Conservation (phyloP, 2,797 vertebrate genomes). For the Notamacropus eugenii region DNA sequence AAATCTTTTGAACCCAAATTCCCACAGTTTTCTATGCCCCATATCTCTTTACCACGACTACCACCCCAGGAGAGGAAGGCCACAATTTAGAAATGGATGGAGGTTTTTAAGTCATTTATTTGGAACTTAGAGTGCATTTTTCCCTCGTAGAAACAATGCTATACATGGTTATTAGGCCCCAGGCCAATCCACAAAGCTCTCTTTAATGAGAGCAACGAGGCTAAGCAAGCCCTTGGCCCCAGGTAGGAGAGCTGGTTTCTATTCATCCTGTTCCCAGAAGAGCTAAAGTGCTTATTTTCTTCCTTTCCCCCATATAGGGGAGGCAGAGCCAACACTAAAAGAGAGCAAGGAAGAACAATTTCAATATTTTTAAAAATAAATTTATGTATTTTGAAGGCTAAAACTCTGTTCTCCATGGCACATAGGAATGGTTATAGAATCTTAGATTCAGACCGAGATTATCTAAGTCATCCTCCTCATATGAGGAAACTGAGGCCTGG, state of each 20-base stretch:
- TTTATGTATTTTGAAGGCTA: neutral
- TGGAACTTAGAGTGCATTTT: conserved; percentile 17
- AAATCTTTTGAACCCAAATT: neutral
- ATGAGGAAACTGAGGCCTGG: neutral
- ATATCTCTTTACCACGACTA: neutral
- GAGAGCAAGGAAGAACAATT: neutral
- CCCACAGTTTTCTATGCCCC: neutral
- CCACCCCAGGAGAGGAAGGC: neutral
- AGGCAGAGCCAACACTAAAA: neutral
- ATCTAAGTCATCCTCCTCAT: neutral
- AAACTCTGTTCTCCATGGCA: neutral
- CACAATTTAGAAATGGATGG: neutral
- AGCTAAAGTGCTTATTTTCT: neutral
- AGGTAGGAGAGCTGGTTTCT: neutral
- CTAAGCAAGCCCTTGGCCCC: neutral
- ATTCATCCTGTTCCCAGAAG: conserved; percentile 9
- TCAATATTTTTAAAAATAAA: neutral
- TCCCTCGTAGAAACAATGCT: neutral
- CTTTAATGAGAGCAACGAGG: conserved; percentile 1
- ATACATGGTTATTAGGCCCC: neutral
- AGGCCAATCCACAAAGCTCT: neutral
- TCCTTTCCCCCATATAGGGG: neutral
- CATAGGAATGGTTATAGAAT: neutral
- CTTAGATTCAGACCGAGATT: neutral
- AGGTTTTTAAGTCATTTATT: neutral